Conservation (phyloP, 2,113 vertebrate species). For the Platichthys flesus region DNA sequence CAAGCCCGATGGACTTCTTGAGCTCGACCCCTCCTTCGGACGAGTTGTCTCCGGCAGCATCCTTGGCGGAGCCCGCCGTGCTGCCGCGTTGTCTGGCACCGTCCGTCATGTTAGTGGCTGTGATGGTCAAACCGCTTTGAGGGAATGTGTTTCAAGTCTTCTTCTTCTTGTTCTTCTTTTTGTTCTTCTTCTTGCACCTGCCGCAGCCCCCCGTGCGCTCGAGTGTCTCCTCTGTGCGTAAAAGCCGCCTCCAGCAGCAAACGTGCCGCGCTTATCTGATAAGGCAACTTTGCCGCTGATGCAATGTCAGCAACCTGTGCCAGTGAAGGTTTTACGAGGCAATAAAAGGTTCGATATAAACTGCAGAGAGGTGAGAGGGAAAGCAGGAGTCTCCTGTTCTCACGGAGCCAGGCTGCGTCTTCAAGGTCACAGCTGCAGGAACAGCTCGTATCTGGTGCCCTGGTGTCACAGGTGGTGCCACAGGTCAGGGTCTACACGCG, state of each 20-base stretch:
- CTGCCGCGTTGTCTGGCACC: conserved; percentile 81
- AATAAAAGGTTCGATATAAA: background rate
- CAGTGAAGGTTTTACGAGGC: background rate
- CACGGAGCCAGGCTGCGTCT: too few relatives aligned
- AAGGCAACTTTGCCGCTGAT: conserved; percentile 8
- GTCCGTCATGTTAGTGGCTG: conserved; percentile 79
- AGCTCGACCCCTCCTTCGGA: conserved; percentile 82
- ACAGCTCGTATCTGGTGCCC: too few relatives aligned
- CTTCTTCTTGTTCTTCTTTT: too few relatives aligned
- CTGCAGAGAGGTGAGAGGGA: background rate
- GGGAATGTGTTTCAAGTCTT: too few relatives aligned
- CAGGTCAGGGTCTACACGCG: background rate
- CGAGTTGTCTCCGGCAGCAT: conserved; percentile 53
- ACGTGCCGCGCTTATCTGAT: conserved; percentile 36
- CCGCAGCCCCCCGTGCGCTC: background rate
- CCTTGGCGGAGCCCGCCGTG: conserved; percentile 60
- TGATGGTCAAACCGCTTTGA: background rate
- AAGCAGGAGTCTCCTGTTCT: too few relatives aligned
- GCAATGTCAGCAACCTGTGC: conserved; percentile 43
- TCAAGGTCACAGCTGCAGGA: background rate
- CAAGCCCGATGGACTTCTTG: conserved; percentile 93
- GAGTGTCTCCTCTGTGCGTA: conserved; percentile 6
- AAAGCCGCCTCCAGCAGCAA: background rate
- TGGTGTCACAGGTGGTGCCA: conserved; percentile 9
- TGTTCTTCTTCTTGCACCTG: background rate